These are phyloP conservation scores for Danionella dracula DNA, from an alignment of 2,797 vertebrate genomes.

Conservation along the genomic window DNA sequence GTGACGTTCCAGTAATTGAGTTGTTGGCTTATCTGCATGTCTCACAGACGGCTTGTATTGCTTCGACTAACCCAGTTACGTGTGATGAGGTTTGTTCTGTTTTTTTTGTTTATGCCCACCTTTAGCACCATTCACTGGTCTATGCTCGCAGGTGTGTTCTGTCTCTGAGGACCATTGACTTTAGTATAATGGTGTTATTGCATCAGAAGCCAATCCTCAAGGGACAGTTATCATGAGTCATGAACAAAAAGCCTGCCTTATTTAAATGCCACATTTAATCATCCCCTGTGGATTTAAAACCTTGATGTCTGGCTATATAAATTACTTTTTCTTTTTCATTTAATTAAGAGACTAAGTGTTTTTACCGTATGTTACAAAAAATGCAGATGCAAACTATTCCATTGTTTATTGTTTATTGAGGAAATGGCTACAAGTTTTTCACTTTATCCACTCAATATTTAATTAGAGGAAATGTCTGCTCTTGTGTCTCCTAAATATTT, in stretches of 20 bases:
- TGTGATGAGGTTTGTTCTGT: neutral
- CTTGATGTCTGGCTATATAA: too few species aligned
- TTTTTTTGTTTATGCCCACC: neutral
- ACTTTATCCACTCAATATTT: too few species aligned
- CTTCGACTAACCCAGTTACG: neutral
- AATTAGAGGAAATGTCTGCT: too few species aligned
- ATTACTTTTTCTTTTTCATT: too few species aligned
- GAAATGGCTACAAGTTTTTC: too few species aligned
- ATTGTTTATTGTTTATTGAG: too few species aligned
- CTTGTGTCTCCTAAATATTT: too few species aligned
- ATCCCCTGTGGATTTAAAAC: neutral
- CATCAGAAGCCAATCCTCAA: neutral
- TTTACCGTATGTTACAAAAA: too few species aligned
- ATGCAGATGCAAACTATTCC: too few species aligned
- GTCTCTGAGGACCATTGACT: neutral
- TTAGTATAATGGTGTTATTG: slow-evolving; percentile 6
- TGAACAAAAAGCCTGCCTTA: neutral
- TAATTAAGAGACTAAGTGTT: too few species aligned
- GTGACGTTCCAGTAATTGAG: neutral
- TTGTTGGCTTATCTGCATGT: neutral
- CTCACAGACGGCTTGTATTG: neutral
- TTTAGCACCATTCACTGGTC: neutral
- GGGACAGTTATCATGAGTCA: neutral
- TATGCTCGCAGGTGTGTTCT: neutral
- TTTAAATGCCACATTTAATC: neutral